These are phyloP conservation scores for Fragum sueziense DNA, from an alignment of 2,888 invertebrate genomes.

Conservation along the genomic window DNA sequence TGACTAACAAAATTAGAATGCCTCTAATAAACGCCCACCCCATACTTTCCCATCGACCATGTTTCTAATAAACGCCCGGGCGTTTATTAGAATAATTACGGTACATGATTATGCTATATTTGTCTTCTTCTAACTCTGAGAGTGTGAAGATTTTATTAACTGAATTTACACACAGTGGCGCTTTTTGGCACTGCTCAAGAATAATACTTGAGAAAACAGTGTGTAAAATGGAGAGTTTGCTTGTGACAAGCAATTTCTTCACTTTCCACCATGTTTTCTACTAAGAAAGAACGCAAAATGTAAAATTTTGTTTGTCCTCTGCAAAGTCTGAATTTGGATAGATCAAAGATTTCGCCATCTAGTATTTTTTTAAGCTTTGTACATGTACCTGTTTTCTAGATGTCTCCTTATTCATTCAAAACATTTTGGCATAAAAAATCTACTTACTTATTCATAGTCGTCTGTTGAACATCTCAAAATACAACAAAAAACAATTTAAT, in stretches of 20 bases:
- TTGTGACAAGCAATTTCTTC: background rate
- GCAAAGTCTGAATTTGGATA: background rate
- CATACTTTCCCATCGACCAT: no score
- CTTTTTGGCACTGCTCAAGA: background rate
- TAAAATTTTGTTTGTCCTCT: background rate
- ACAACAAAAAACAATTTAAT: no score
- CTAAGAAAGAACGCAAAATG: no score
- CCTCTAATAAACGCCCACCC: no score
- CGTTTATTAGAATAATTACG: no score
- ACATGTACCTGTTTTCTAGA: background rate
- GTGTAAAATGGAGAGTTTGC: no score
- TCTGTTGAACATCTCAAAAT: background rate
- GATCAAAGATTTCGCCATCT: background rate
- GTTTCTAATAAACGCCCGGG: no score
- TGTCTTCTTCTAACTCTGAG: no score
- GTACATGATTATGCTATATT: no score
- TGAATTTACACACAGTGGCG: background rate
- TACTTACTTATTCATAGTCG: background rate
- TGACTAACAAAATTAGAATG: no score
- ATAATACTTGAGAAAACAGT: no score
- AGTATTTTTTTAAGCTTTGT: background rate
- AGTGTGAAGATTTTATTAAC: no score
- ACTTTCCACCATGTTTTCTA: background rate
- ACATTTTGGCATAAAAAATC: background rate
- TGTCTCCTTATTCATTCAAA: background rate